Base-by-base conservation (phyloP, 64 coral and sea anemone species). In the Dendrophyllia cribrosa region DNA sequence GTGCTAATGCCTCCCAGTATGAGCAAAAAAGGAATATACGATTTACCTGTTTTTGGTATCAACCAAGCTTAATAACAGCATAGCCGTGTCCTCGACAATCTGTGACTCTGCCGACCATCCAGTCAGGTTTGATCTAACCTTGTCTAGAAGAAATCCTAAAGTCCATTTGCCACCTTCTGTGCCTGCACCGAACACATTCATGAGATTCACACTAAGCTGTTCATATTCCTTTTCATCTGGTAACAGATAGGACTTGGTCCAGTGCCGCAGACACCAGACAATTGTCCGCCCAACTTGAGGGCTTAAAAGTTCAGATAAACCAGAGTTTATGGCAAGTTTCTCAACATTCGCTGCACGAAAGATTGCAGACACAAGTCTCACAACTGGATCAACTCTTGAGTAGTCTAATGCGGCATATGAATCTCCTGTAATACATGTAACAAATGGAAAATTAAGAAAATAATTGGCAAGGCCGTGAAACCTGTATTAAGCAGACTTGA, bases 181-280 rank as follows among this genome's bases (percentile, higher is more conserved):
- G 47, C 90, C 84, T 43, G 77, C 68, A 61, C 97, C 94, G 89
- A 99, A 99, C 22, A 95, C 58, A 12, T 94, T 79, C 19, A 73
- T 58, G 13, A 99, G 88, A 10, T 69, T 70, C 15, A 89, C 77
- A 19, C 97, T 99, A 3, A 99, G 55, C 55, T 96, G 91, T 20
- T 88, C 97, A 74, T 95, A 99, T 47, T 99, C 97, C 1, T 64
- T 77, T 51, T 99, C 97, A 69, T 93, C 88, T 21, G 94, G 94
- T 51, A 99, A 60, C 63, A 99, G 86, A 72, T 99, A 99, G 12
- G 95, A 94, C 48, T 90, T 93, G 13, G 92, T 66, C 86, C 91
- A 97, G 73, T 97, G 91, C 46, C 85, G 74, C 22, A 99, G 75
- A 83, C 95, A 96, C 97, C 97, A 99, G 3, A 99, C 94, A 77